Percentiles rank a stretch among this genome's conserved stretches.
These are phyloP conservation scores for Drosophila basisetae DNA, from an alignment of 2,888 invertebrate genomes.

Conservation along the genomic window DNA sequence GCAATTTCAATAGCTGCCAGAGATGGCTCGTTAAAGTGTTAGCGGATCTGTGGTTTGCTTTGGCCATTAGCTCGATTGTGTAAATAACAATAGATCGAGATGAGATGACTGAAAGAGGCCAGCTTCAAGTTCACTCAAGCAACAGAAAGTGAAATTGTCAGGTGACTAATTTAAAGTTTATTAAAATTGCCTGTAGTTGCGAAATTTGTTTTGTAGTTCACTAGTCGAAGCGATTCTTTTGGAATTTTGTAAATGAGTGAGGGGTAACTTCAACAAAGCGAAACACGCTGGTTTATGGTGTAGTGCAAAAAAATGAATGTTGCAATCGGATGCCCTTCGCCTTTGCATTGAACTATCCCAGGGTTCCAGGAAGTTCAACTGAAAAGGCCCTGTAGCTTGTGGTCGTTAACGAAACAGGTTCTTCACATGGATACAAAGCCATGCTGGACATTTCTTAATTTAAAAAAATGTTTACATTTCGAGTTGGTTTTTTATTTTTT, in stretches of 20 bases:
- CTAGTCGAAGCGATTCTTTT: conserved; percentile 4
- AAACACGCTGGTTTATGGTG: conserved; percentile 20
- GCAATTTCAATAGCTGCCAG: conserved; percentile 4
- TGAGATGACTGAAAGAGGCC: conserved; percentile 12
- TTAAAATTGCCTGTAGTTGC: conserved; percentile 29
- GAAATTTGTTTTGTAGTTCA: neutral
- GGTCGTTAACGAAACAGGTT: conserved; percentile 60
- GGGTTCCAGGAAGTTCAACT: conserved; percentile 65
- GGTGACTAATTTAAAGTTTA: conserved; percentile 60
- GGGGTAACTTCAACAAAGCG: neutral
- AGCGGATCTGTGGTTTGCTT: conserved; percentile 15
- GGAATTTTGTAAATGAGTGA: conserved; percentile 17
- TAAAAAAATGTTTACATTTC: conserved; percentile 32
- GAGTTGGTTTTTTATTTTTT: conserved; percentile 13
- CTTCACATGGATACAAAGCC: conserved; percentile 31
- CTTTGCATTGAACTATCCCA: conserved; percentile 61
- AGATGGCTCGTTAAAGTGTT: conserved; percentile 8
- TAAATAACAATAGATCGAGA: conserved; percentile 43
- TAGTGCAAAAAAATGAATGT: conserved; percentile 49
- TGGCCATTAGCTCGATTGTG: conserved; percentile 49
- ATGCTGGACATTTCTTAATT: conserved; percentile 52
- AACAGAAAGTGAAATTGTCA: conserved; percentile 64
- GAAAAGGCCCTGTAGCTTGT: conserved; percentile 23
- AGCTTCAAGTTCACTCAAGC: conserved; percentile 52
- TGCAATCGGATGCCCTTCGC: conserved; percentile 60